Evolutionary conservation across 2,888 invertebrate species (phyloP), one percentile per base, ranked within the genome.

Genomic region (Acleris cristana): DNA sequence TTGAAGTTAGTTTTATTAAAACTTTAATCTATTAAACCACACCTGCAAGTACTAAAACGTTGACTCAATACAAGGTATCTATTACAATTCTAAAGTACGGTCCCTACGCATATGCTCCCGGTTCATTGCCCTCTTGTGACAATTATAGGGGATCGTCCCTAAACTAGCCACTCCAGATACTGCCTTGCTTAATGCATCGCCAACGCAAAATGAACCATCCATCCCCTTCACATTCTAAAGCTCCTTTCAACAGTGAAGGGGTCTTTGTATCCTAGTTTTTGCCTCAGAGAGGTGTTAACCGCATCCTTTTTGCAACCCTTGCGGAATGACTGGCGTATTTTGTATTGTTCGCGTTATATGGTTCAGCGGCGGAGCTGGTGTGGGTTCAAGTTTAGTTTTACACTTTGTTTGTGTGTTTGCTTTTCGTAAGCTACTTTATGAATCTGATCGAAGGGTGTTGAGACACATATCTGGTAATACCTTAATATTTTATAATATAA

Each of bases 41-140:
- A 65, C 40, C 51, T 59, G 53, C 59, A 55, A 48, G 51, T 51
- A 59, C 34, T 19, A 59, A 55, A 62, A 59, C 26, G 40, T 54
- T 55, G 55, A 65, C 63, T 70, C 61, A 54, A 64, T 66, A 67
- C 49, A 68, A 45, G 55, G 64, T 66, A 62, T 63, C 71, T 60
- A 64, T 67, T 64, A 70, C 65, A 70, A 70, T 2, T 57, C 70
- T 61, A 73, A 58, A 53, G 68, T 65, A 63, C 54, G 64, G 68
- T 63, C 72, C 73, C 74, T 59, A 64, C 65, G 72, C 70, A 62
- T 73, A 72, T 79, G 76, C 77, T 78, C 73, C 72, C 75, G 78
- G 87, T 83, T 85, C 86, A 83, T 80, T 85, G 84, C 83, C 77
- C 80, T 72, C 77, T 66, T 75, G 79, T 78, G 82, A 83, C 83